Evolutionary conservation across 2,888 invertebrate genomes (phyloP).

Genomic region (Lasioglossum figueresi): DNA sequence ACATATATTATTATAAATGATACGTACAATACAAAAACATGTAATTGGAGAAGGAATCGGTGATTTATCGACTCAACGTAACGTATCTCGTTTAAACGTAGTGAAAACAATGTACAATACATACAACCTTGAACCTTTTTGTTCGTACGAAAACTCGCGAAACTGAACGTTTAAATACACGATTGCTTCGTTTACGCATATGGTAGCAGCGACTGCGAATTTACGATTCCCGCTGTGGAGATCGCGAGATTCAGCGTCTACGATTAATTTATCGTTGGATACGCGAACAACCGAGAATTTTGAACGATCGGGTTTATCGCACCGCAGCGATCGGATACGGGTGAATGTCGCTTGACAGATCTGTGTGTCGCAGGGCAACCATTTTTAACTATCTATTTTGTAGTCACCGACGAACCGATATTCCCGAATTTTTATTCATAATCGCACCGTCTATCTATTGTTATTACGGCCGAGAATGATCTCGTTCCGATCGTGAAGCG

Average conservation of each 20-base stretch:
- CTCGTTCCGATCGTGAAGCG: slow-evolving; percentile 30
- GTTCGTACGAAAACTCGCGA: slow-evolving; percentile 56
- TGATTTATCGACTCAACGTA: neutral
- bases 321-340: slow-evolving; percentile 66
- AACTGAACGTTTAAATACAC: slow-evolving; percentile 58
- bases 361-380: slow-evolving; percentile 70
- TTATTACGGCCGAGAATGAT: slow-evolving; percentile 40
- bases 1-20: neutral
- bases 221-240: slow-evolving; percentile 18
- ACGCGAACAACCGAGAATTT: slow-evolving; percentile 69
- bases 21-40: neutral
- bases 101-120: slow-evolving; percentile 59
- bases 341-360: slow-evolving; percentile 75
- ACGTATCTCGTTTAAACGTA: slow-evolving; percentile 32
- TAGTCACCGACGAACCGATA: slow-evolving; percentile 51
- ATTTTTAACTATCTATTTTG: slow-evolving; percentile 73
- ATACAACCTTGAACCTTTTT: slow-evolving; percentile 73
- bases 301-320: slow-evolving; percentile 56
- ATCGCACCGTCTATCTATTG: slow-evolving; percentile 38
- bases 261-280: slow-evolving; percentile 71
- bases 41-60: neutral
- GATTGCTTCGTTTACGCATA: slow-evolving; percentile 66
- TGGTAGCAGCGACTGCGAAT: slow-evolving; percentile 58
- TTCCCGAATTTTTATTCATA: slow-evolving; percentile 50
- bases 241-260: slow-evolving; percentile 50